phyloP scores from a whole-genome alignment of 2,888 invertebrate genomes.

The Chromoteleia sp. region DNA sequence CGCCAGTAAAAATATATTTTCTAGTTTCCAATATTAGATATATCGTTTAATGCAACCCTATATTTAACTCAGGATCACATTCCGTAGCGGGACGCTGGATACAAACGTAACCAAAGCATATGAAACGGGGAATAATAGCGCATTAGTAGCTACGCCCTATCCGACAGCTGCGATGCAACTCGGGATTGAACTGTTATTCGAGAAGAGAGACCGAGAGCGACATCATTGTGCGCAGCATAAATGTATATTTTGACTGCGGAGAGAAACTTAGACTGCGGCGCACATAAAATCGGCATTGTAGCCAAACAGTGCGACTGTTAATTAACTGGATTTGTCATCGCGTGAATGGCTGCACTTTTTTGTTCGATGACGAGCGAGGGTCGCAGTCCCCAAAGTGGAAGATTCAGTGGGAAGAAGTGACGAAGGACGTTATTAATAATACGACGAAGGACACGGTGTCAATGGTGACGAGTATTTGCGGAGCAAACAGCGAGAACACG shows the following conservation, averaged over 20 bases:
- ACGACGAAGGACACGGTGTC: constrained; percentile 25
- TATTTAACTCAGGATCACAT: constrained; percentile 12
- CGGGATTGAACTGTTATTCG: constrained; percentile 81
- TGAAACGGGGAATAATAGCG: constrained; percentile 79
- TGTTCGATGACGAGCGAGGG: constrained; percentile 26
- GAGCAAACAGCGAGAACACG: constrained; percentile 8
- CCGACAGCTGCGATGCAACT: constrained; percentile 80
- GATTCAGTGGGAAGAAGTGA: constrained; percentile 42
- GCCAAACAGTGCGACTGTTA: constrained; percentile 73
- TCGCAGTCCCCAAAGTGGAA: constrained; percentile 30
- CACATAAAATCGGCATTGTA: constrained; percentile 72
- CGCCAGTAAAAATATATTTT: too few relatives aligned
- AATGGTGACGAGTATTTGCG: constrained; percentile 21
- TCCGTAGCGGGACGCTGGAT: constrained; percentile 57
- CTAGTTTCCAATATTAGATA: too few relatives aligned
- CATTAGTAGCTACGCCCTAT: constrained; percentile 76
- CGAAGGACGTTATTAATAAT: constrained; percentile 52
- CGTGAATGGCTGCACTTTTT: constrained; percentile 73
- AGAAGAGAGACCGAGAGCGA: constrained; percentile 71
- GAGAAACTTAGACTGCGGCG: constrained; percentile 64
- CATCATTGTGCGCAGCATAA: constrained; percentile 54
- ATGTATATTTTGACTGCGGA: constrained; percentile 49
- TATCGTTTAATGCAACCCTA: too few relatives aligned
- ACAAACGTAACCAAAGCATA: constrained; percentile 63
- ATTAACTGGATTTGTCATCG: constrained; percentile 80